These are phyloP conservation scores for Euplexia lucipara DNA, from an alignment of 2,888 invertebrate species.

Conservation along the genomic window DNA sequence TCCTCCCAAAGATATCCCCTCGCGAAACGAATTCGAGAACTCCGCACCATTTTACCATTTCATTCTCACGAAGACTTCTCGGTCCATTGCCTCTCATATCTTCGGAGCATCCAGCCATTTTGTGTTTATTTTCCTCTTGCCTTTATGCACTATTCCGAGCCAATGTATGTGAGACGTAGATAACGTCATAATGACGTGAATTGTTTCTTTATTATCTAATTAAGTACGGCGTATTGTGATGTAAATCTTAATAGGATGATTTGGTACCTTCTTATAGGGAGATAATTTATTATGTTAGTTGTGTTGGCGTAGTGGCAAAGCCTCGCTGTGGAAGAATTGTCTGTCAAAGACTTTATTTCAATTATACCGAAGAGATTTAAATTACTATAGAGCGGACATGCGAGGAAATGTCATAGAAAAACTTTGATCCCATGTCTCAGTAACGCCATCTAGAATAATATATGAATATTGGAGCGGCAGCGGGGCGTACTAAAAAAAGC, in stretches of 20 bases:
- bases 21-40: constrained; percentile 2
- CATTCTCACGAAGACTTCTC: constrained; percentile 28
- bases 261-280: not conserved
- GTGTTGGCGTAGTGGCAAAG: no score
- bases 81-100: constrained; percentile 40
- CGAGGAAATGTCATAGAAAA: no score
- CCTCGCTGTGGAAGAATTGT: no score
- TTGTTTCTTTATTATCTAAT: constrained; percentile 44
- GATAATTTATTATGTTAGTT: constrained; percentile 1
- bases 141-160: constrained; percentile 25
- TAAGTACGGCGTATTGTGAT: constrained; percentile 16
- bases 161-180: constrained; percentile 28
- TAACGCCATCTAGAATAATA: no score
- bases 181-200: constrained; percentile 31
- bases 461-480: no score
- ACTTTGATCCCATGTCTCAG: no score
- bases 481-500: no score
- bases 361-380: no score
- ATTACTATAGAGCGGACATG: no score
- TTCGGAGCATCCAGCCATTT: constrained; percentile 25
- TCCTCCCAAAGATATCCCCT: not conserved
- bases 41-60: constrained; percentile 31
- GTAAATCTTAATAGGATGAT: constrained; percentile 6
- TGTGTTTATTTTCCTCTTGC: constrained; percentile 28
- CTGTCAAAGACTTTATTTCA: no score